Percentiles rank a stretch among this genome's conserved stretches.
Conservation (phyloP, 2,888 invertebrate genomes). For the Timandra comae region DNA sequence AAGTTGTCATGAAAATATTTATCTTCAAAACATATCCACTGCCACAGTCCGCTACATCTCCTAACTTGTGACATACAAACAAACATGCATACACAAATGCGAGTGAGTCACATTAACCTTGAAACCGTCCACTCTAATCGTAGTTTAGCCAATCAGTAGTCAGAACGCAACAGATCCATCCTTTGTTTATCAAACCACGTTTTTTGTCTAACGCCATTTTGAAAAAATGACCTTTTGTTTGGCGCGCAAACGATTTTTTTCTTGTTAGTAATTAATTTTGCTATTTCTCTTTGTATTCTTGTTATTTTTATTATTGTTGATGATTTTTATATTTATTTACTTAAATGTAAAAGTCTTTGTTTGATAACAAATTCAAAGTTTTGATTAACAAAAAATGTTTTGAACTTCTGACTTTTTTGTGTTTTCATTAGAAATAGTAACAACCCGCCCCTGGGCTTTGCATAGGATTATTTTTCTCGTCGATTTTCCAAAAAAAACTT, state of each 20-base stretch:
- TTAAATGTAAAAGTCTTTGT: too few species aligned
- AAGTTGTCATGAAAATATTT: too few species aligned
- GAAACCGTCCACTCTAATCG: slow-evolving; percentile 67
- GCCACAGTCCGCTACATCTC: slow-evolving; percentile 32
- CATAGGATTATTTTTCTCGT: too few species aligned
- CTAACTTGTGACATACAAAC: slow-evolving; percentile 22
- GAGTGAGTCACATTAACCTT: slow-evolving; percentile 65
- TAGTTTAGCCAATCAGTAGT: slow-evolving; percentile 69
- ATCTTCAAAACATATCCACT: too few species aligned
- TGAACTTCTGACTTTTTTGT: too few species aligned
- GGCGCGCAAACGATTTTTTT: too few species aligned
- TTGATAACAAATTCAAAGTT: too few species aligned
- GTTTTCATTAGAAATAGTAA: too few species aligned
- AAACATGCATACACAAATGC: slow-evolving; percentile 52
- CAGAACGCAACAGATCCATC: slow-evolving; percentile 46
- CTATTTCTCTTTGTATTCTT: slow-evolving; percentile 9
- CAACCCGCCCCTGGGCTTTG: too few species aligned
- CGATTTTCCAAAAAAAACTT: too few species aligned
- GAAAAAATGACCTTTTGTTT: slow-evolving; percentile 35
- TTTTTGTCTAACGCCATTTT: slow-evolving; percentile 43
- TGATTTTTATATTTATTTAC: too few species aligned
- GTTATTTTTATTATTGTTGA: slow-evolving; percentile 1
- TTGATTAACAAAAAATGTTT: too few species aligned
- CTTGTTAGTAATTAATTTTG: slow-evolving; percentile 4
- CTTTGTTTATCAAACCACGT: slow-evolving; percentile 50